A percentile compares a stretch with the other conserved stretches of the same genome.
phyloP scores from a whole-genome alignment of 2,797 vertebrate genomes.

The Nannoperca australis region DNA sequence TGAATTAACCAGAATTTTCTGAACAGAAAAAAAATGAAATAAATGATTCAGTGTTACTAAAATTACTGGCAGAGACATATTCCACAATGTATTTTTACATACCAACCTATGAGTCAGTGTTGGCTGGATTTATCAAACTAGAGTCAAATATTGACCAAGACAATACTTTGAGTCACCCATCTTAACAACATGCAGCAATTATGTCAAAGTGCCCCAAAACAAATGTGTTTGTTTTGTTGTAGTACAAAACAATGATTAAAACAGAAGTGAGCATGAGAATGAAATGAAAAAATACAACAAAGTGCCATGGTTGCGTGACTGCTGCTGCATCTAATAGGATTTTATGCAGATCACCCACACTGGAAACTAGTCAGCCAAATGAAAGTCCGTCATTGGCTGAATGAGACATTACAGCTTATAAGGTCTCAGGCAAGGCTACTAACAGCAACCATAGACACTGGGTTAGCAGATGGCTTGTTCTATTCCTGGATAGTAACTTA shows the following conservation, averaged over 20 bases:
- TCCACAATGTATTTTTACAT: conserved; percentile 34
- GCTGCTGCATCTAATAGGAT: conserved; percentile 41
- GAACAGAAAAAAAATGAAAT: conserved; percentile 11
- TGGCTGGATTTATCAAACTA: conserved; percentile 40
- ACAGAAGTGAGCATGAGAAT: conserved; percentile 18
- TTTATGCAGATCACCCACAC: conserved; percentile 20
- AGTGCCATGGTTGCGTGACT: conserved; percentile 41
- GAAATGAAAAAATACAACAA: conserved; percentile 36
- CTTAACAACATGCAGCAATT: conserved; percentile 25
- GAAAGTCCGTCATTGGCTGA: conserved; percentile 35
- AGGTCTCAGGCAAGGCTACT: conserved; percentile 48
- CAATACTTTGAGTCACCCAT: conserved; percentile 40
- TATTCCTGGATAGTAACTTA: conserved; percentile 68
- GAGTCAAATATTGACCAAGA: conserved; percentile 83
- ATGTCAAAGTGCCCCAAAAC: conserved; percentile 37
- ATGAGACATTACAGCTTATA: conserved; percentile 47
- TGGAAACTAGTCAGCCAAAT: conserved; percentile 22
- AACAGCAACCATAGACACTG: conserved; percentile 53
- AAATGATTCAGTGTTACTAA: conserved; percentile 22
- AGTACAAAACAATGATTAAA: conserved; percentile 38
- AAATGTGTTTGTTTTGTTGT: conserved; percentile 18
- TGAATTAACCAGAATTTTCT: conserved; percentile 4
- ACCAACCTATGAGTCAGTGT: conserved; percentile 22
- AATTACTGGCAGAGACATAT: conserved; percentile 27
- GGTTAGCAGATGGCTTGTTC: conserved; percentile 72